These are phyloP conservation scores for Forbesichthys papilliferus DNA, from an alignment of 2,113 vertebrate genomes.

Conservation along the genomic window DNA sequence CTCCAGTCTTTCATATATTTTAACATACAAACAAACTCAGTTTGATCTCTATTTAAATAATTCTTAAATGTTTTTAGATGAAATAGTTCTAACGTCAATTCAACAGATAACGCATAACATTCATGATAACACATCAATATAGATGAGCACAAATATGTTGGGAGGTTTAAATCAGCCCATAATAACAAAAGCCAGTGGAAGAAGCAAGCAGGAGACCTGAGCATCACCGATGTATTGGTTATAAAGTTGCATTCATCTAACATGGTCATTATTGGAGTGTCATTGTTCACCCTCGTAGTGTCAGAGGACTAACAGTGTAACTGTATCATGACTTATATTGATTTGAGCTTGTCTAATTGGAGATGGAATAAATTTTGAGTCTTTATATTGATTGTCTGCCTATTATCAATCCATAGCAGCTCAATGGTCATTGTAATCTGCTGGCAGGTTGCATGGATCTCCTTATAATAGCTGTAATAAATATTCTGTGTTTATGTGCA, in stretches of 20 bases:
- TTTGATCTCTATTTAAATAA: constrained; percentile 6
- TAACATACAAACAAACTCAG: too few species aligned
- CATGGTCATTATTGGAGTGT: constrained; percentile 12
- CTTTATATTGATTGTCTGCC: constrained; percentile 56
- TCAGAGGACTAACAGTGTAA: constrained; percentile 31
- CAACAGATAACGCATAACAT: constrained; percentile 23
- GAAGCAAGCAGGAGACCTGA: background rate
- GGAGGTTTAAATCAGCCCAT: constrained; percentile 22
- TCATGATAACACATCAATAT: constrained; percentile 11
- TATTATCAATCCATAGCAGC: constrained; percentile 50
- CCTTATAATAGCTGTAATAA: constrained; percentile 4
- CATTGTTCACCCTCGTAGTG: constrained; percentile 18
- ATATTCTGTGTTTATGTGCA: background rate
- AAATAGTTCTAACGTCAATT: constrained; percentile 25
- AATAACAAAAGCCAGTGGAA: background rate
- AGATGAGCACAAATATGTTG: too few species aligned
- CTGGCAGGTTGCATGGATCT: constrained; percentile 7
- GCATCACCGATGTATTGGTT: constrained; percentile 2
- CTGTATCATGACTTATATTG: constrained; percentile 38
- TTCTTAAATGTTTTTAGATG: constrained; percentile 27
- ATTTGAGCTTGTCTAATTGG: constrained; percentile 54
- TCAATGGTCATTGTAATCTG: constrained; percentile 49
- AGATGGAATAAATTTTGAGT: constrained; percentile 64
- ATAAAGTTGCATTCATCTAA: constrained; percentile 33
- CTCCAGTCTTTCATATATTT: background rate